These are phyloP conservation scores for Hydrozoanthus tunicans DNA, from an alignment of 64 coral and sea anemone species.

Conservation along the genomic window DNA sequence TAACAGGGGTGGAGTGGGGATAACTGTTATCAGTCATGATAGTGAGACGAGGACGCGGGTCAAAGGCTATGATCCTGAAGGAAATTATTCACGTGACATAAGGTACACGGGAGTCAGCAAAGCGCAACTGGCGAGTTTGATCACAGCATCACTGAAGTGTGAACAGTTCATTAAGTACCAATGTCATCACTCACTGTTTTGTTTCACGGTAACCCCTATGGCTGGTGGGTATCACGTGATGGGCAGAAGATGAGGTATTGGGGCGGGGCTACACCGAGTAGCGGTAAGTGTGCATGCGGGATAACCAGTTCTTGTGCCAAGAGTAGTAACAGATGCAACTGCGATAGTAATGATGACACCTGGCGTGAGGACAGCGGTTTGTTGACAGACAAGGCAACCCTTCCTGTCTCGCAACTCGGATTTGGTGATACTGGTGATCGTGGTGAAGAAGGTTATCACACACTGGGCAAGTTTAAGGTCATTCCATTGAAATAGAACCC, in stretches of 20 bases:
- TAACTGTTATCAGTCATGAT: conserved; percentile 62
- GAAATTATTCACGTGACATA: conserved; percentile 51
- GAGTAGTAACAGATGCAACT: neutral
- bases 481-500: too few relatives aligned
- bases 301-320: neutral
- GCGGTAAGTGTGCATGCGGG: conserved; percentile 36
- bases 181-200: conserved; percentile 58
- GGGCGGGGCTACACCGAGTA: conserved; percentile 24
- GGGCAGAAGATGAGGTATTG: neutral
- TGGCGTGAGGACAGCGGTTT: conserved; percentile 32
- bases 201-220: conserved; percentile 32
- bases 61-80: conserved; percentile 25
- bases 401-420: conserved; percentile 3
- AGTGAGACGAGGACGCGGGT: conserved; percentile 45
- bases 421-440: conserved; percentile 7
- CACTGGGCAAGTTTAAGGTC: too few relatives aligned
- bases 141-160: conserved; percentile 54
- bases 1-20: neutral
- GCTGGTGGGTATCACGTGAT: conserved; percentile 60
- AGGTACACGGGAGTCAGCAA: conserved; percentile 42
- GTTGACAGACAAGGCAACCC: neutral
- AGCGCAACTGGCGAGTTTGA: conserved; percentile 50
- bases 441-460: neutral
- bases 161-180: conserved; percentile 84
- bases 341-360: neutral